phyloP scores from a whole-genome alignment of 2,888 invertebrate genomes.

The Perithous albicinctus region DNA sequence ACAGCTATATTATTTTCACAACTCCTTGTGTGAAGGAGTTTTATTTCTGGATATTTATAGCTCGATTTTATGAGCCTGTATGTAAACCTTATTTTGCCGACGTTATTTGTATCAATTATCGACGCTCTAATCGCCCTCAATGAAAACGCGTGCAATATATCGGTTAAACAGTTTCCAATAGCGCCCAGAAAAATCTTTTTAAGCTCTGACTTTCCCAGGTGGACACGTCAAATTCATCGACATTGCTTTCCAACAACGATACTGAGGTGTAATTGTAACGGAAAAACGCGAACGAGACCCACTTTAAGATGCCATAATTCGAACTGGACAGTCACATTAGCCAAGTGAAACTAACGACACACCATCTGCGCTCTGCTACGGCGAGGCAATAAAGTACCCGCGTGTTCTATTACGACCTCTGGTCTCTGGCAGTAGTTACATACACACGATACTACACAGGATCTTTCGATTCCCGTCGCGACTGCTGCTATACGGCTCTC shows the following conservation, averaged over 20 bases:
- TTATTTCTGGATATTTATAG: background rate
- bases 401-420: background rate
- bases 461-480: constrained; percentile 25
- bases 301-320: constrained; percentile 29
- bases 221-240: background rate
- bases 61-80: background rate
- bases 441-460: background rate
- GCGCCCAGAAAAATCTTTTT: background rate
- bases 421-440: background rate
- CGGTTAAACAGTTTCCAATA: background rate
- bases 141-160: background rate
- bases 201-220: background rate
- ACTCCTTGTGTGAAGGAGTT: background rate
- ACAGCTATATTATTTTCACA: background rate
- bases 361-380: constrained; percentile 9
- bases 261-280: background rate
- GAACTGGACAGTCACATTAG: constrained; percentile 16
- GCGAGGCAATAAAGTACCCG: constrained; percentile 40
- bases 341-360: constrained; percentile 31
- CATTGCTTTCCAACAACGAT: background rate
- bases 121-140: background rate
- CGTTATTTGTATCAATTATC: background rate
- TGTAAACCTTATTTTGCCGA: background rate
- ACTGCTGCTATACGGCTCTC: background rate
- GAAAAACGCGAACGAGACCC: background rate